Evolutionary conservation across 2,888 invertebrate species (phyloP).

Genomic region (Halocaridina rubra): DNA sequence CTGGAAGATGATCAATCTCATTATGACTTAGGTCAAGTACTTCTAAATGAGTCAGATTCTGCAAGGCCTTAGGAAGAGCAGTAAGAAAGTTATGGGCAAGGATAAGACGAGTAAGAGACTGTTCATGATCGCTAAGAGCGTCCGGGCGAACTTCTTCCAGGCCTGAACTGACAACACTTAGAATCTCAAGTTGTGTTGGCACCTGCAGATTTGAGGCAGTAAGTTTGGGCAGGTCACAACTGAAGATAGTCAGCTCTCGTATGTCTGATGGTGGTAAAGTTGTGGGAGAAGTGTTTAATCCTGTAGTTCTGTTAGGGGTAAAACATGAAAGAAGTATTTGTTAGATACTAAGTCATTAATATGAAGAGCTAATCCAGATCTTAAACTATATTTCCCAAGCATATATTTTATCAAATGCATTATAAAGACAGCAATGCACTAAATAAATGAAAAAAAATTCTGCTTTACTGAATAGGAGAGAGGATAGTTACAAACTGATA

Average conservation of each 20-base stretch:
- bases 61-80: constrained; percentile 70
- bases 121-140: constrained; percentile 61
- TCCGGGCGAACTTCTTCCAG: constrained; percentile 68
- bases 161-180: constrained; percentile 82
- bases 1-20: constrained; percentile 25
- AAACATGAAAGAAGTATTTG: too few species aligned
- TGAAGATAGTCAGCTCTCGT: constrained; percentile 22
- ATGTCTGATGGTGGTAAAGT: too few species aligned
- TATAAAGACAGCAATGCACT: too few species aligned
- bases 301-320: too few species aligned
- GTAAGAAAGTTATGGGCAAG: constrained; percentile 77
- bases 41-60: constrained; percentile 65
- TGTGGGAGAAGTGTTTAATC: too few species aligned
- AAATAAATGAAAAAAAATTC: too few species aligned
- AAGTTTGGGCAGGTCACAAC: constrained; percentile 40
- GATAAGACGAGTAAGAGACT: constrained; percentile 71
- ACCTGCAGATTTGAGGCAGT: not conserved
- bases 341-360: too few species aligned
- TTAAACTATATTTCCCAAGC: too few species aligned
- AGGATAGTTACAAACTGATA: too few species aligned
- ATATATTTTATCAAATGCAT: too few species aligned
- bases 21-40: constrained; percentile 58
- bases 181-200: constrained; percentile 72
- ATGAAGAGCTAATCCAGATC: too few species aligned
- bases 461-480: too few species aligned